Percentiles rank a stretch among this genome's conserved stretches.
phyloP scores from a whole-genome alignment of 2,888 invertebrate species.

The Ophion costatus region DNA sequence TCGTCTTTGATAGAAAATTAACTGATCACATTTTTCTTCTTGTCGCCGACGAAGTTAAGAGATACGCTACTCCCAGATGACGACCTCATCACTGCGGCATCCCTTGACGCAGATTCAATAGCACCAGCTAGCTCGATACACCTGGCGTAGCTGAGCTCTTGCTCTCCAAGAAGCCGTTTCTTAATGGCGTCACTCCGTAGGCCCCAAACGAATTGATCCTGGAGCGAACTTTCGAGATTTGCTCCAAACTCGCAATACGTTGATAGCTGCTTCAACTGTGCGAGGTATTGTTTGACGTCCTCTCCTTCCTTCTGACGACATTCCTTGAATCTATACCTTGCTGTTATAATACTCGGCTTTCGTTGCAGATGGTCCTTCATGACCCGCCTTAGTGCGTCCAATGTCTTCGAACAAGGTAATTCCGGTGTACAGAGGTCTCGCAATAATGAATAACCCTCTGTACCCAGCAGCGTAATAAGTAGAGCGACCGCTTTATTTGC shows the following conservation, averaged over 20 bases:
- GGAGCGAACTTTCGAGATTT: background rate
- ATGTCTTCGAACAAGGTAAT: background rate
- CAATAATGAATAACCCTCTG: background rate
- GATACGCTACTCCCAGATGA: background rate
- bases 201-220: slow-evolving; percentile 5
- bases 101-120: slow-evolving; percentile 7
- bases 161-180: background rate
- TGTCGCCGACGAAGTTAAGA: background rate
- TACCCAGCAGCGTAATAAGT: slow-evolving; percentile 10
- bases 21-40: no score
- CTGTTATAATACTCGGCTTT: slow-evolving; percentile 57
- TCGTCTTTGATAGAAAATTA: no score
- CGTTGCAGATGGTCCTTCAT: slow-evolving; percentile 10
- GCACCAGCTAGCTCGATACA: background rate
- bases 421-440: background rate
- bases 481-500: background rate
- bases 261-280: slow-evolving; percentile 47
- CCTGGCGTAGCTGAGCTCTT: background rate
- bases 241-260: background rate
- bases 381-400: background rate
- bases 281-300: slow-evolving; percentile 50
- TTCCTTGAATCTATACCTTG: slow-evolving; percentile 64
- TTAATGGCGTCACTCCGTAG: slow-evolving; percentile 6
- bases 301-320: slow-evolving; percentile 56
- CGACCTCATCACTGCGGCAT: slow-evolving; percentile 6